Conservation (phyloP, 2,888 invertebrate species). For the Saturnia pavonia region DNA sequence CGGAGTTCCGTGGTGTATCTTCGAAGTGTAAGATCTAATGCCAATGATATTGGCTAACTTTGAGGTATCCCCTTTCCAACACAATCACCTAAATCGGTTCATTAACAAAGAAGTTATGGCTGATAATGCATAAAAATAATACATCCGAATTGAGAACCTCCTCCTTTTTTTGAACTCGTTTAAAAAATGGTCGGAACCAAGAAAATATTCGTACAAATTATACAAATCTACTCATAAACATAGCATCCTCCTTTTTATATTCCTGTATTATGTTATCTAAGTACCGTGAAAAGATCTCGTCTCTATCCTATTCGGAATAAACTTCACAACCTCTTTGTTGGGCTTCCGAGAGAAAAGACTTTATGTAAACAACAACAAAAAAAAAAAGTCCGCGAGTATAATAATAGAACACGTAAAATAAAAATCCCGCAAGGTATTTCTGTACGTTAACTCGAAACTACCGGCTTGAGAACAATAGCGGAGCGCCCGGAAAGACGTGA, state of each 20-base stretch:
- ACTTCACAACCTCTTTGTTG: conserved; percentile 10
- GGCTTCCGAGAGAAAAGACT: conserved; percentile 4
- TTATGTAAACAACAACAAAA: conserved; percentile 9
- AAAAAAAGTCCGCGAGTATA: conserved; percentile 24
- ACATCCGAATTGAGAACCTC: too few species aligned
- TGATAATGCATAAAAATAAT: too few species aligned
- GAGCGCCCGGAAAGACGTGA: conserved; percentile 34
- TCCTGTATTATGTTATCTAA: conserved; percentile 7
- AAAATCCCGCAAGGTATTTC: conserved; percentile 30
- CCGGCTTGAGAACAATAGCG: conserved; percentile 37
- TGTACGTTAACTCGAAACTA: conserved; percentile 30
- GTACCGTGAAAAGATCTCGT: conserved; percentile 11
- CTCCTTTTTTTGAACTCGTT: too few species aligned
- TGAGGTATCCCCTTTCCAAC: too few species aligned
- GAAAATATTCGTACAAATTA: not conserved
- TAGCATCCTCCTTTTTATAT: not conserved
- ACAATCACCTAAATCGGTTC: too few species aligned
- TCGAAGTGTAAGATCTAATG: too few species aligned
- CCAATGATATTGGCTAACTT: too few species aligned
- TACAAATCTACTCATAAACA: not conserved
- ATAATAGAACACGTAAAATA: conserved; percentile 17
- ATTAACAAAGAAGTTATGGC: too few species aligned
- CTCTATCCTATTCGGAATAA: conserved; percentile 4
- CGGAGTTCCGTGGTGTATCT: too few species aligned
- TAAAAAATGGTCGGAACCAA: not conserved